Evolutionary conservation across 2,113 vertebrate genomes (phyloP), one percentile per base, ranked within the genome.

Genomic region (Hippocampus zosterae): DNA sequence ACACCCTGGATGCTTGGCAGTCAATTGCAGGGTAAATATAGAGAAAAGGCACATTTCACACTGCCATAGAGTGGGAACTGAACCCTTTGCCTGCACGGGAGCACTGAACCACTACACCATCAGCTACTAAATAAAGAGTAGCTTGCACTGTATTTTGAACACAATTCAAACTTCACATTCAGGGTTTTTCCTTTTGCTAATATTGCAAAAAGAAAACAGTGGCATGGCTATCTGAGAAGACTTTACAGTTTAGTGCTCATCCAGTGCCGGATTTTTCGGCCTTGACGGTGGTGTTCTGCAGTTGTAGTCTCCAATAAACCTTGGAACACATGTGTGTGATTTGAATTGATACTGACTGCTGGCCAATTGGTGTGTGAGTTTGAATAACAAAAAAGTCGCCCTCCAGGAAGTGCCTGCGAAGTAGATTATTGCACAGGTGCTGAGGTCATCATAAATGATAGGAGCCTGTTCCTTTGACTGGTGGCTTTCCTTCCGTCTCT

Each of bases 361-460:
- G 41, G 23, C 41, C 18, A 41, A 41, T 62, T 27, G 59, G 19
- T 8, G 19, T 61, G 0, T 57, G 18, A 18, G 33, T 53, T 70
- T 55, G 56, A 11, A 37, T 69, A 55, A 52, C 25, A 9, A 19
- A 13, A 57, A 60, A 42, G 40, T 25, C 21, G 21, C 62, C n/a
- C 62, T 46, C 44, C 50, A 68, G 69, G 64, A 72, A 68, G 59
- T 41, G 67, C 29, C 80, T 52, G 84, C 73, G 65, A 84, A 82
- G 86, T 83, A 70, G 64, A 82, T 88, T 84, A 89, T 27, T 79
- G 44, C 64, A 40, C 79, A 84, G 73, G 62, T 78, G 60, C 62
- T 65, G n/a, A 10, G 42, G n/a, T 46, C n/a, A 65, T 65, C 62
- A 64, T 64, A 64, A 64, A 64, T 64, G 44, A 64, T 62, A 57